Percentiles rank a stretch among this genome's conserved stretches.
Conservation (phyloP, 2,888 invertebrate species). For the Tetranychus truncatus region DNA sequence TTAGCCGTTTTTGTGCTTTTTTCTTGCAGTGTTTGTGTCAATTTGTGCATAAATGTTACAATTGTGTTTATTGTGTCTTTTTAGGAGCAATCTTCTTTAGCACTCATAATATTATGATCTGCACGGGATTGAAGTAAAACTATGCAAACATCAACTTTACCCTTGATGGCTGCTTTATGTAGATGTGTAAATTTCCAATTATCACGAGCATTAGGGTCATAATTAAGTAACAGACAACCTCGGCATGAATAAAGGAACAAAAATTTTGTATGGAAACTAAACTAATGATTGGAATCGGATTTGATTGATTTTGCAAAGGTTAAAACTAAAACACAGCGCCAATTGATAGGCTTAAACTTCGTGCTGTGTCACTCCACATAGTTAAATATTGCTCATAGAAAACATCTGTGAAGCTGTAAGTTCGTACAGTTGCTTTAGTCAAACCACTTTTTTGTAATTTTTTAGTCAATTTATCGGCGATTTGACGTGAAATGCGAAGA, state of each 20-base stretch:
- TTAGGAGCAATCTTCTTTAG: slow-evolving; percentile 30
- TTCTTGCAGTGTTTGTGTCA: no score
- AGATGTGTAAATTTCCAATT: slow-evolving; percentile 92
- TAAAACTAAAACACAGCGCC: slow-evolving; percentile 31
- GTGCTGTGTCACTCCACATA: slow-evolving; percentile 34
- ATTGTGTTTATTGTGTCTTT: no score
- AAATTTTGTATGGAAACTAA: slow-evolving; percentile 87
- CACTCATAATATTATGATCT: slow-evolving; percentile 43
- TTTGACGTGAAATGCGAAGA: slow-evolving; percentile 50
- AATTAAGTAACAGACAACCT: slow-evolving; percentile 72
- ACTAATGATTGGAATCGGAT: slow-evolving; percentile 24
- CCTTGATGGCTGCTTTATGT: slow-evolving; percentile 86
- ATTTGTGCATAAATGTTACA: no score
- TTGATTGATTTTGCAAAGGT: no score
- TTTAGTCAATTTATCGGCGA: slow-evolving; percentile 54
- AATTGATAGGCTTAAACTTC: slow-evolving; percentile 35
- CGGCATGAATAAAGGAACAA: slow-evolving; percentile 71
- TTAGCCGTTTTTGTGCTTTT: fast-evolving
- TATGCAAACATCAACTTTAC: slow-evolving; percentile 69
- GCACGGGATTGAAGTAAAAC: slow-evolving; percentile 79
- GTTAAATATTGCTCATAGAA: slow-evolving; percentile 41
- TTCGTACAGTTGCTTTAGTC: slow-evolving; percentile 30
- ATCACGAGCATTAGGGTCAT: slow-evolving; percentile 87
- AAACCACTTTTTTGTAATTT: slow-evolving; percentile 37
- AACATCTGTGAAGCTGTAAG: slow-evolving; percentile 37